phyloP scores from a whole-genome alignment of 2,113 vertebrate genomes.

The Ranitomeya variabilis region DNA sequence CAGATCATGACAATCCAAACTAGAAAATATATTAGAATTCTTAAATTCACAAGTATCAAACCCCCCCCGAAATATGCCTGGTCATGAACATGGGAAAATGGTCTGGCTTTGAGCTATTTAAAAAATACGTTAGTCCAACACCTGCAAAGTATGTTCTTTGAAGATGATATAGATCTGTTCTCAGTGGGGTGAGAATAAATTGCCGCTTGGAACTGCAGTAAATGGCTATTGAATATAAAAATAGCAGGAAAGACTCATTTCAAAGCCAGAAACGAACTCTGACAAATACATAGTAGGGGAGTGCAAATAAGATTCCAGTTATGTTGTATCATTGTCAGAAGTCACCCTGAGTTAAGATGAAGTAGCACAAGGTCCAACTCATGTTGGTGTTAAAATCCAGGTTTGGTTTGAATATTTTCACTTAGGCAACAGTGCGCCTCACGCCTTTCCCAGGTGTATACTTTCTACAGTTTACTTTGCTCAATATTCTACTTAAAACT shows the following conservation, averaged over 20 bases:
- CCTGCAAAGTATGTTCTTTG: not conserved
- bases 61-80: too few relatives aligned
- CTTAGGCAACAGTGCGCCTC: too few relatives aligned
- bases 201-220: constrained; percentile 6
- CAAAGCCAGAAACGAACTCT: not conserved
- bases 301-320: not conserved
- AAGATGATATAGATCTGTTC: constrained; percentile 8
- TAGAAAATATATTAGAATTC: too few relatives aligned
- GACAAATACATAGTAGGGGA: not conserved
- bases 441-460: too few relatives aligned
- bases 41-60: too few relatives aligned
- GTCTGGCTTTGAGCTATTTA: not conserved
- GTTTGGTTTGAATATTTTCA: too few relatives aligned
- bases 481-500: not conserved
- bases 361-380: too few relatives aligned
- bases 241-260: not conserved
- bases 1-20: too few relatives aligned
- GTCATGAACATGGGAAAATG: too few relatives aligned
- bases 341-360: not conserved
- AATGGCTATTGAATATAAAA: constrained; percentile 9
- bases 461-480: not conserved
- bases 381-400: too few relatives aligned
- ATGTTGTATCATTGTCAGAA: not conserved
- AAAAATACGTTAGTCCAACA: not conserved
- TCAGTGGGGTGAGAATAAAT: not conserved